A percentile compares a stretch with the other conserved stretches of the same genome.
Conservation (phyloP, 2,797 vertebrate species). For the Kryptopterus vitreolus region DNA sequence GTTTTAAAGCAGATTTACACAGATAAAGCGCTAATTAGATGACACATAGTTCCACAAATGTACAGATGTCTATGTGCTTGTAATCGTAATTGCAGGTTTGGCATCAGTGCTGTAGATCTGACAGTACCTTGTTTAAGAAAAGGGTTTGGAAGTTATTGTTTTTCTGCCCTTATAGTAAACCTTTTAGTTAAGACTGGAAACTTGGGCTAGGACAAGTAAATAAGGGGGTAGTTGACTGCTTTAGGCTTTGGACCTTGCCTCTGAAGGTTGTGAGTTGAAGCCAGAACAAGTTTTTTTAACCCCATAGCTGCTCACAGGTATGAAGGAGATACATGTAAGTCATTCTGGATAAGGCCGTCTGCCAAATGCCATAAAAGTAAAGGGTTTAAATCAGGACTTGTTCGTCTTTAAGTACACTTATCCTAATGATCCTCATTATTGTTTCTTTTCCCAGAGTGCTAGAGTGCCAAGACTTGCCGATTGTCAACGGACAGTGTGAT, state of each 20-base stretch:
- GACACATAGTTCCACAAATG: background rate
- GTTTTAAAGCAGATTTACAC: too few relatives aligned
- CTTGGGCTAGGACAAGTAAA: background rate
- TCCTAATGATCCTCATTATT: background rate
- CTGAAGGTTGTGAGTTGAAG: too few relatives aligned
- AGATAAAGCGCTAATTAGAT: background rate
- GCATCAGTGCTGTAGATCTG: background rate
- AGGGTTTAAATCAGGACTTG: background rate
- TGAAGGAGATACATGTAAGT: too few relatives aligned
- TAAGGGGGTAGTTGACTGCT: too few relatives aligned
- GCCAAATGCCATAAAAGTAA: too few relatives aligned
- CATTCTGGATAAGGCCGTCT: too few relatives aligned
- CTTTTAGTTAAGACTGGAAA: background rate
- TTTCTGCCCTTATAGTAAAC: background rate
- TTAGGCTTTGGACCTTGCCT: too few relatives aligned
- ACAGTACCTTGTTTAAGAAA: background rate
- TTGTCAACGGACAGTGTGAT: conserved; percentile 97
- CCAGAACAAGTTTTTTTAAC: too few relatives aligned
- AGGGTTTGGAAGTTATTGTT: background rate
- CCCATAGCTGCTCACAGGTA: too few relatives aligned
- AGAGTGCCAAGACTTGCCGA: conserved; percentile 95
- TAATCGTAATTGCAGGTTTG: background rate
- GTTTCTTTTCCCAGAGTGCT: conserved; percentile 78
- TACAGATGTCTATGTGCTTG: background rate
- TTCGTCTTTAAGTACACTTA: background rate